phyloP scores from a whole-genome alignment of 2,797 vertebrate species.

The Rhinella marina region DNA sequence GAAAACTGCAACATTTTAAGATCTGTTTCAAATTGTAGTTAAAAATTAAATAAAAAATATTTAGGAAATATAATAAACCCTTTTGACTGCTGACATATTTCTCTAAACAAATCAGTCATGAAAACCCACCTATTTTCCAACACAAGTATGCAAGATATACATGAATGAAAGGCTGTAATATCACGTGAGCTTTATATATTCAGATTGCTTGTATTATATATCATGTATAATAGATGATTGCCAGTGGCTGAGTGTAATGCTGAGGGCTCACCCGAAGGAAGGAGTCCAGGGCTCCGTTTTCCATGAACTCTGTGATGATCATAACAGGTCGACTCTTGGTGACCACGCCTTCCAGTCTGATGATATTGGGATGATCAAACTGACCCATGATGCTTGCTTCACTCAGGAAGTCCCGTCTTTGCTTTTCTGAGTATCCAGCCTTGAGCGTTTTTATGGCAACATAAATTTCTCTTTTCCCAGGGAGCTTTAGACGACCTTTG shows the following conservation, averaged over 20 bases:
- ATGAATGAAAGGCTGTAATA: background rate
- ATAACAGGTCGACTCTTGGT: slow-evolving; percentile 98
- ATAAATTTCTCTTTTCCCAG: slow-evolving; percentile 94
- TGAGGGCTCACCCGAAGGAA: slow-evolving; percentile 90
- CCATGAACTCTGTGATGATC: slow-evolving; percentile 99
- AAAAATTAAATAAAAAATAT: too few species aligned
- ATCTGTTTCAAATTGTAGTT: too few species aligned
- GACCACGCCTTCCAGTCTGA: slow-evolving; percentile 94
- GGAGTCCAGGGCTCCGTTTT: slow-evolving; percentile 96
- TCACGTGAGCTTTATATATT: too few species aligned
- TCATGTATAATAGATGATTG: background rate
- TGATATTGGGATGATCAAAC: slow-evolving; percentile 98
- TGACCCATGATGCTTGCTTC: slow-evolving; percentile 99
- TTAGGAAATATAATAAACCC: too few species aligned
- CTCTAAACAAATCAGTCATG: too few species aligned
- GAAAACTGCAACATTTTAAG: too few species aligned
- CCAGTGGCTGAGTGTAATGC: background rate
- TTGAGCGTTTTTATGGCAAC: slow-evolving; percentile 98
- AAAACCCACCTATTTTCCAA: too few species aligned
- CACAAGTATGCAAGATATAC: background rate
- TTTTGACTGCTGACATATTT: too few species aligned
- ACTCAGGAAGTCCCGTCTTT: slow-evolving; percentile 94
- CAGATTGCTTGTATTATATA: too few species aligned
- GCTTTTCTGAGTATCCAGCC: slow-evolving; percentile 96
- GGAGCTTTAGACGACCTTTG: slow-evolving; percentile 95